Evolutionary conservation across 2,797 vertebrate species (phyloP), one percentile per base, ranked within the genome.

Genomic region (Parotocinclus haroldoi): DNA sequence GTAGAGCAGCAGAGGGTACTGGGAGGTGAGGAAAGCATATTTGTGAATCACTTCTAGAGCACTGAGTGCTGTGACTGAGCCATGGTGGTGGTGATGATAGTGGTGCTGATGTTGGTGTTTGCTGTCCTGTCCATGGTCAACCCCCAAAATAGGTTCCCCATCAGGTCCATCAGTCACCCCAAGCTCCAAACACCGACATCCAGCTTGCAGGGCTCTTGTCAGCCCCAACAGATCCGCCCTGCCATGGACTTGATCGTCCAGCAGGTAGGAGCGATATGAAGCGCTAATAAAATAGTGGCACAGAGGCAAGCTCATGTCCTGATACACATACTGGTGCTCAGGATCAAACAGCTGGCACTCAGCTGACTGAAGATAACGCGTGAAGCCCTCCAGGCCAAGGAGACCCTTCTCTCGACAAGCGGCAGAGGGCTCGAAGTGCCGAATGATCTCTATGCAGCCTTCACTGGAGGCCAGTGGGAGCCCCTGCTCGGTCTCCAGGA

Each of bases 281-380:
- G 96, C 89, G 67, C 93, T 98, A 84, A 98, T 93, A 78, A 96
- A 99, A 81, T 99, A 99, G 86, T 98, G 96, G 18, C 93, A 95
- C 71, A 99, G 87, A 48, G 96, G 94, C 78, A 96, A 90, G 59
- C 84, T 93, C 96, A 98, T 99, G 80, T 98, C 95, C 79, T 99
- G 97, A 73, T 92, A 92, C 8, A 98, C 90, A 14, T 89, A 92
- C 79, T 88, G 93, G 73, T 99, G 95, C 75, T 96, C 92, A 0
- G 94, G 93, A 82, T 98, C 96, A 58, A 98, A 93, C 83, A 99
- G 89, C 73, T 95, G 94, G 85, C 96, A 99, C 86, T 99, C 96
- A 1, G 89, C 75, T 45, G 96, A 98, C 82, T 98, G 66, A 76
- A 99, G 89, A 78, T 98, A 99, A 40, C 90, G 91, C 9, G 95